phyloP scores from a whole-genome alignment of 2,113 vertebrate species.

The Calidris pugnax region DNA sequence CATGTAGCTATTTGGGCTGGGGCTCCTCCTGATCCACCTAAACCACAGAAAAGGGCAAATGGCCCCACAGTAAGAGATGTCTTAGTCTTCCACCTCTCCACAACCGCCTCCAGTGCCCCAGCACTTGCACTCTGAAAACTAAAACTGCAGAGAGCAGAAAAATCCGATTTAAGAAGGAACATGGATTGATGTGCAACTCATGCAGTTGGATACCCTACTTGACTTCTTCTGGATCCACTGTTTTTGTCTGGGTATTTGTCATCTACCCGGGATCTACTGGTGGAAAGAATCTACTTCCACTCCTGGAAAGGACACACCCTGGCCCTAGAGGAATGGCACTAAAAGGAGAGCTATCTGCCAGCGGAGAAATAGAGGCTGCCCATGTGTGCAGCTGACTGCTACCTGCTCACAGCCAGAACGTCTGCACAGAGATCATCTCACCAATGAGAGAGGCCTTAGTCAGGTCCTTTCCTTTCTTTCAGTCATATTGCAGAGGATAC shows the following conservation, averaged over 20 bases:
- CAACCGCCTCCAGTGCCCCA: not conserved
- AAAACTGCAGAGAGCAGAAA: not conserved
- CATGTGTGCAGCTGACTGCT: not conserved
- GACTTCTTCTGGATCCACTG: not conserved
- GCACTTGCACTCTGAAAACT: not conserved
- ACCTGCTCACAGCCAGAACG: not conserved
- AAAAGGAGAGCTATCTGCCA: not conserved
- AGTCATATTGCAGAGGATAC: not conserved
- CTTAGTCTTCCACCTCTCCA: not conserved
- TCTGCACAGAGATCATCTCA: not conserved
- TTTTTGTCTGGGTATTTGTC: not conserved
- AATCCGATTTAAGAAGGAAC: not conserved
- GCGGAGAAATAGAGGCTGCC: not conserved
- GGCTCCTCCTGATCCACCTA: not conserved
- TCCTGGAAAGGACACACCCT: not conserved
- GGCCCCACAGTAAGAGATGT: not conserved
- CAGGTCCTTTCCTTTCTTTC: not conserved
- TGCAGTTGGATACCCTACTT: not conserved
- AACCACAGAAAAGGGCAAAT: not conserved
- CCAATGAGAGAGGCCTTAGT: not conserved
- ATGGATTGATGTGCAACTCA: not conserved
- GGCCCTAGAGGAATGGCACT: not conserved
- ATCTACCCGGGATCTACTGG: not conserved
- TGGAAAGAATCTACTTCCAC: not conserved
- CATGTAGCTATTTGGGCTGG: not conserved